These are phyloP conservation scores for Momotus momota DNA, from an alignment of 2,797 vertebrate species.

Conservation along the genomic window DNA sequence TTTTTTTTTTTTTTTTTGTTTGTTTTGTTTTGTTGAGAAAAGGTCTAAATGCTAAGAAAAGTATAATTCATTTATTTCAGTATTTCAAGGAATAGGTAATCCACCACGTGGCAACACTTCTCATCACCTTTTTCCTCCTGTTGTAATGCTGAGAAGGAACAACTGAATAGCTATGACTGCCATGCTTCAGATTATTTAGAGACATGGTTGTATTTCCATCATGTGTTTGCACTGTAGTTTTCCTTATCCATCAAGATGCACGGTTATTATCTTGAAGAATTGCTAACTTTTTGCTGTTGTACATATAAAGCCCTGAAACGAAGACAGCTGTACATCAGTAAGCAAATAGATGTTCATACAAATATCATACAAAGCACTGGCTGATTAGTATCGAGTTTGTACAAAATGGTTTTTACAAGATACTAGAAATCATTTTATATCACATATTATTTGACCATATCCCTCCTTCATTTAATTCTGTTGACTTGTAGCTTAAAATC, in stretches of 20 bases:
- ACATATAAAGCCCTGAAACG: neutral
- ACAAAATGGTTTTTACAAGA: neutral
- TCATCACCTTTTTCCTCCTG: constrained; percentile 40
- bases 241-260: constrained; percentile 1
- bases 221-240: neutral
- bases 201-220: neutral
- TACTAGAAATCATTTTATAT: neutral
- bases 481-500: neutral
- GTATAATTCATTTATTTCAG: constrained; percentile 65
- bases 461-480: neutral
- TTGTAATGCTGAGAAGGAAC: constrained; percentile 2
- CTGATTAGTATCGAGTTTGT: accelerated
- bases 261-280: neutral
- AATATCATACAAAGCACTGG: neutral
- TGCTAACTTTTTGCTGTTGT: neutral
- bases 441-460: neutral
- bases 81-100: constrained; percentile 63
- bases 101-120: constrained; percentile 62
- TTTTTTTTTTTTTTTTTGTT: neutral
- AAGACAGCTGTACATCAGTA: neutral
- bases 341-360: neutral
- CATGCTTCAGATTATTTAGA: neutral
- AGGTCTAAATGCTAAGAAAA: constrained; percentile 56
- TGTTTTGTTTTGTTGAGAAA: neutral
- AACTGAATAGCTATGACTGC: neutral